Conservation (phyloP, 2,888 invertebrate genomes). For the Alloplasta piceator region DNA sequence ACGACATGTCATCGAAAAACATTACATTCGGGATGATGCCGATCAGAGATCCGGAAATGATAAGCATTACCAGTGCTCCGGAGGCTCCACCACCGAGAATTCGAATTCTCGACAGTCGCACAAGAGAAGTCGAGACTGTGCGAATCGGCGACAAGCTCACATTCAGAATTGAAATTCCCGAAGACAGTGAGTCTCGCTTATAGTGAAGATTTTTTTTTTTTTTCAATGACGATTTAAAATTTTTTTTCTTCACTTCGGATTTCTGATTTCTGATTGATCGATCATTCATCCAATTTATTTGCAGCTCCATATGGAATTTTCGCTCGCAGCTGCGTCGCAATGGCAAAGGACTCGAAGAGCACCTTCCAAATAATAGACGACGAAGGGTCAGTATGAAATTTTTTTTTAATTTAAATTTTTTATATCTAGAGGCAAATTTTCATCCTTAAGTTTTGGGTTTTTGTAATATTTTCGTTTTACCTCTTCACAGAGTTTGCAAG, state of each 20-base stretch:
- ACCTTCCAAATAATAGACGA: slow-evolving; percentile 98
- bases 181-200: slow-evolving; percentile 91
- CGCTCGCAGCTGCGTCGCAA: slow-evolving; percentile 97
- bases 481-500: too few relatives aligned
- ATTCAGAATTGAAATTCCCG: slow-evolving; percentile 97
- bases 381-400: slow-evolving; percentile 88
- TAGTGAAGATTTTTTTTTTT: slow-evolving; percentile 23
- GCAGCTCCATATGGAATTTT: slow-evolving; percentile 97
- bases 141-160: slow-evolving; percentile 97
- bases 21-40: slow-evolving; percentile 99
- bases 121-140: slow-evolving; percentile 96
- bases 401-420: neutral
- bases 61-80: slow-evolving; percentile 97
- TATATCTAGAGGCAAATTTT: too few relatives aligned
- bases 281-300: slow-evolving; percentile 70
- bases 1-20: slow-evolving; percentile 98
- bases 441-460: too few relatives aligned
- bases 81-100: slow-evolving; percentile 97
- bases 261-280: too few relatives aligned
- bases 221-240: slow-evolving; percentile 26
- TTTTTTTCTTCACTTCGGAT: slow-evolving; percentile 23
- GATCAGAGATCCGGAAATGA: slow-evolving; percentile 97
- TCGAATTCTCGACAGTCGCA: slow-evolving; percentile 93
- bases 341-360: slow-evolving; percentile 98
- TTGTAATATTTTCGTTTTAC: too few relatives aligned